Conservation (phyloP, 2,888 invertebrate genomes). For the Epistrophella euchroma region DNA sequence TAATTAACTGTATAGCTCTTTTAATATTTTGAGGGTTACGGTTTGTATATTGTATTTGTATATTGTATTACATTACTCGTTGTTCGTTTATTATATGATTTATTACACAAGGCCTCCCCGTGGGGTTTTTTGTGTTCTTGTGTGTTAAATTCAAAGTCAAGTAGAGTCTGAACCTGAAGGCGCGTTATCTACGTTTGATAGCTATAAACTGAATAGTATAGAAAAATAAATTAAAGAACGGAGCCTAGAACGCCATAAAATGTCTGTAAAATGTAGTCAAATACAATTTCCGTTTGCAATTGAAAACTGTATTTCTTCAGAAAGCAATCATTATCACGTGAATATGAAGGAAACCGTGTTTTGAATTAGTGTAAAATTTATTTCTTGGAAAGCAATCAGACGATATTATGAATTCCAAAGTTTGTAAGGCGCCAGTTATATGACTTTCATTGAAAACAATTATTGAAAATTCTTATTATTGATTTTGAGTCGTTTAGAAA, state of each 20-base stretch:
- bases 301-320: conserved; percentile 31
- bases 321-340: neutral
- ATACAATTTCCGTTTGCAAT: conserved; percentile 51
- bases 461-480: too few species aligned
- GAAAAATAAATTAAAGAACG: conserved; percentile 22
- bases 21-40: too few species aligned
- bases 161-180: conserved; percentile 48
- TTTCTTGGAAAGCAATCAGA: neutral
- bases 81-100: conserved; percentile 31
- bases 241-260: conserved; percentile 12
- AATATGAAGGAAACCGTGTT: neutral
- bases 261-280: neutral
- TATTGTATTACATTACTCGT: conserved; percentile 9
- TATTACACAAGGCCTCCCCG: conserved; percentile 67
- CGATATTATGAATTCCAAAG: neutral
- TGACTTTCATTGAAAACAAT: too few species aligned
- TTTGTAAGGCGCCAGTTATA: too few species aligned
- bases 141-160: conserved; percentile 61
- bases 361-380: neutral
- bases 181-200: conserved; percentile 55
- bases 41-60: conserved; percentile 1
- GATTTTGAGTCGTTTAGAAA: too few species aligned
- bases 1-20: too few species aligned
- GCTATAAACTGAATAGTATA: neutral
- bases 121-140: conserved; percentile 67